Base-by-base conservation (phyloP, 2,888 invertebrate species). In the Lycia hirtaria region DNA sequence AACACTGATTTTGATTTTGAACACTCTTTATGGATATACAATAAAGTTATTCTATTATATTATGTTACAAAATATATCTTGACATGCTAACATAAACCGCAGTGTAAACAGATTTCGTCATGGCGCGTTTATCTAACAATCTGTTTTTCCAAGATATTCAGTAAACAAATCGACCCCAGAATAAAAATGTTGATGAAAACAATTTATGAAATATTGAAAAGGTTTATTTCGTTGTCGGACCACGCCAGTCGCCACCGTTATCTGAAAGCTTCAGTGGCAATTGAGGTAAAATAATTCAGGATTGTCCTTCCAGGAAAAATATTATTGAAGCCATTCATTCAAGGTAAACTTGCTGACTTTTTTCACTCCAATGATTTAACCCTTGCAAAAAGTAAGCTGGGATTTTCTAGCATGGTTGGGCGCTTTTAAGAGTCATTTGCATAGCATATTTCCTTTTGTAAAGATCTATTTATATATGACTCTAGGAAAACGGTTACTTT, bases 231-330 rank as follows among this genome's bases (percentile, higher is more conserved):
- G 48, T 49, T 58, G 48, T 52, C 32, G 43, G 52, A 43, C 24
- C 41, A 41, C 47, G 38, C 28, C 52, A 52, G 20, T 52, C 52
- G 38, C 48, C 43, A 32, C 52, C 57, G 57, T 53, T 58, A 53
- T 58, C 52, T 58, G 48, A 48, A 41, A 53, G 58, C 60, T 61
- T 64, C 58, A 58, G 60, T 61, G 54, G 64, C 61, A 61, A 61
- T 64, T 59, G 56, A 57, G 61, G 61, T 49, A 50, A 59, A 61
- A 61, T 57, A 55, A 57, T 57, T 61, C 55, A 49, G 56, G 56
- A 49, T 56, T 61, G 64, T 56, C 54, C 53, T 64, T 64, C 58
- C 48, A 48, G 53, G 56, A 61, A 64, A 60, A 64, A 61, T 55
- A 55, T 45, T 59, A 54, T 52, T 45, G 45, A 61, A 56, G 22